Conservation (phyloP, 2,888 invertebrate genomes). For the Notodonta dromedarius region DNA sequence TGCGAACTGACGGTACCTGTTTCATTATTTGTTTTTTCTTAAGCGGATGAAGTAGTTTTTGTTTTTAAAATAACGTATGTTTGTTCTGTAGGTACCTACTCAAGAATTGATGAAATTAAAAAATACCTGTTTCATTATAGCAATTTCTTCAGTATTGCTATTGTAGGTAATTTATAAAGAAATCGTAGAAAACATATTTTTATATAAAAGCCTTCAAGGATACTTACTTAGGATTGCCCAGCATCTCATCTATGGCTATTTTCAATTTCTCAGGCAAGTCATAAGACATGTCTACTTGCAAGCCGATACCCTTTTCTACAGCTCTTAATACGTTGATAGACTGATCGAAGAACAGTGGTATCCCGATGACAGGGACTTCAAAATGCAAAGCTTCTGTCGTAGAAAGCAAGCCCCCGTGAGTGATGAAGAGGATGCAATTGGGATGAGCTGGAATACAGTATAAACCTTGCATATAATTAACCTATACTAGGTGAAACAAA, state of each 20-base stretch:
- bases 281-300: slow-evolving; percentile 46
- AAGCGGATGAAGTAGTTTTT: no score
- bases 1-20: no score
- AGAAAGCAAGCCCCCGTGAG: slow-evolving; percentile 60
- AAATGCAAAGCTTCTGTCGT: slow-evolving; percentile 56
- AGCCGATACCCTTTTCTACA: slow-evolving; percentile 52
- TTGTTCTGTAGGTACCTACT: no score
- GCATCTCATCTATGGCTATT: slow-evolving; percentile 48
- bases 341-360: slow-evolving; percentile 62
- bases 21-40: no score
- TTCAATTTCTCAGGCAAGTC: slow-evolving; percentile 45
- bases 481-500: no score
- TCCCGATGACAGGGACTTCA: slow-evolving; percentile 59
- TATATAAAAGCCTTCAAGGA: not conserved
- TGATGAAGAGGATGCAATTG: slow-evolving; percentile 58
- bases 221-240: slow-evolving; percentile 51
- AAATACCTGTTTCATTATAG: no score
- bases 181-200: slow-evolving; percentile 3
- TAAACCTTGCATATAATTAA: no score
- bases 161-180: no score
- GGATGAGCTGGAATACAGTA: slow-evolving; percentile 53
- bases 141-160: no score
- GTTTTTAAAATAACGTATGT: no score
- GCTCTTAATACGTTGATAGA: slow-evolving; percentile 53
- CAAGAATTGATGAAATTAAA: no score